Base-by-base conservation (phyloP, 2,888 invertebrate species). In the Tiliacea aurago region DNA sequence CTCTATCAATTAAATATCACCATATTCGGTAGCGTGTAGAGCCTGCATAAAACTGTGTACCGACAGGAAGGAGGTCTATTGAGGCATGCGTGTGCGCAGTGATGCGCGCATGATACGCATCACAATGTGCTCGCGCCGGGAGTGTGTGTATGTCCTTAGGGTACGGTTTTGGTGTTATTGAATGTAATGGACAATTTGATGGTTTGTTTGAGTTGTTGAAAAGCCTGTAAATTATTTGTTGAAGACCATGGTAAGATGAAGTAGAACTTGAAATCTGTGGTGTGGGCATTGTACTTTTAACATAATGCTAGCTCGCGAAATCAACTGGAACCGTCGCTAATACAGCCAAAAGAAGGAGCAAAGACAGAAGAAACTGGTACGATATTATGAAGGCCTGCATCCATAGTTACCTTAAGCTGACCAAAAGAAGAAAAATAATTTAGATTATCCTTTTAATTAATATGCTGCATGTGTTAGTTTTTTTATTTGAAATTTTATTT, bases 81-180 rank as follows among this genome's bases (percentile, higher is more conserved):
- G 70, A 84, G 43, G 73, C 68, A 61, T 81, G 70, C 73, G 73
- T 56, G 28, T 59, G 70, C 72, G 73, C 84, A 81, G 11, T 43
- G 81, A 84, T 68, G 81, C 82, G 76, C 66, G 59, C 70, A 65
- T 84, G 80, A 51, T 69, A 63, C 75, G 84, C 84, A 84, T 84
- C 64, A 86, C 78, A 84, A 86, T 84, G 76, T 15, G 66, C 33
- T 64, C 65, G 71, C 62, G 71, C 43, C 61, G 49, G 63, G 73
- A 73, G 64, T 68, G 61, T 49, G 15, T 4, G 51, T 37, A 37
- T 59, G 62, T 66, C 82, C 68, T 63, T 11, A 67, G 63, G 61
- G 73, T 37, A 33, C 28, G 37, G 43, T 68, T 58, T 53, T 61
- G 18, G 53, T 58, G 28, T 61, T 53, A 79, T 70, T 68, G 56